Conservation (phyloP, 2,888 invertebrate genomes). For the Thyatira batis region DNA sequence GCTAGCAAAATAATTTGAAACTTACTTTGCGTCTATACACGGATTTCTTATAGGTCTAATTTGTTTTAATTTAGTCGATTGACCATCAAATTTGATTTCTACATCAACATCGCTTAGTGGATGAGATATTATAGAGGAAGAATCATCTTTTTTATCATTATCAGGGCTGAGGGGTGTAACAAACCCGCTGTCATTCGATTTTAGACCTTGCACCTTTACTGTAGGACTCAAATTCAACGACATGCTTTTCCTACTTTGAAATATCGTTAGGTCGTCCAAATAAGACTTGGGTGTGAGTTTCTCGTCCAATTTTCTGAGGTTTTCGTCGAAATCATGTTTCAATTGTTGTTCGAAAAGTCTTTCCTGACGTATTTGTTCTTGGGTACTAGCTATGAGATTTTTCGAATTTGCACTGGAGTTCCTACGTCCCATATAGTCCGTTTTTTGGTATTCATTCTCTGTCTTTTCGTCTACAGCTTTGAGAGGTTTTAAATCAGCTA, state of each 20-base stretch:
- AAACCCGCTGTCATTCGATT: conserved; percentile 82
- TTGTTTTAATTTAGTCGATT: conserved; percentile 89
- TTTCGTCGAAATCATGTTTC: conserved; percentile 75
- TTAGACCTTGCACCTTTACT: conserved; percentile 27
- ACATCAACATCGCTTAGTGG: conserved; percentile 91
- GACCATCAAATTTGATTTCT: conserved; percentile 89
- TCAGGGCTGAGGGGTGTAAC: conserved; percentile 84
- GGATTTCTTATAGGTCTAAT: conserved; percentile 78
- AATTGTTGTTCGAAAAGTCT: conserved; percentile 75
- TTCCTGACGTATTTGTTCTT: conserved; percentile 87
- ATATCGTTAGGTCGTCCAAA: conserved; percentile 58
- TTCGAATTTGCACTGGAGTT: too few relatives aligned
- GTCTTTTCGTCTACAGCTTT: conserved; percentile 76
- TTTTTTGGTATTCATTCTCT: conserved; percentile 12
- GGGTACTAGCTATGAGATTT: conserved; percentile 86
- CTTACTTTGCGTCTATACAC: conserved; percentile 7
- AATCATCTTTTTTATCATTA: conserved; percentile 65
- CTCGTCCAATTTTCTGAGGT: conserved; percentile 60
- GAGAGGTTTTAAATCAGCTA: conserved; percentile 52
- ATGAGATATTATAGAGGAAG: conserved; percentile 80
- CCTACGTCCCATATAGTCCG: conserved; percentile 37
- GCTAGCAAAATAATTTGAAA: neutral
- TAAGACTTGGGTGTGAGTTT: conserved; percentile 53
- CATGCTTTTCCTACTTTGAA: conserved; percentile 63
- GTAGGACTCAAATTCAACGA: conserved; percentile 64